Conservation (phyloP, 1,140 invertebrate species). For the Drosophila nikananu region DNA sequence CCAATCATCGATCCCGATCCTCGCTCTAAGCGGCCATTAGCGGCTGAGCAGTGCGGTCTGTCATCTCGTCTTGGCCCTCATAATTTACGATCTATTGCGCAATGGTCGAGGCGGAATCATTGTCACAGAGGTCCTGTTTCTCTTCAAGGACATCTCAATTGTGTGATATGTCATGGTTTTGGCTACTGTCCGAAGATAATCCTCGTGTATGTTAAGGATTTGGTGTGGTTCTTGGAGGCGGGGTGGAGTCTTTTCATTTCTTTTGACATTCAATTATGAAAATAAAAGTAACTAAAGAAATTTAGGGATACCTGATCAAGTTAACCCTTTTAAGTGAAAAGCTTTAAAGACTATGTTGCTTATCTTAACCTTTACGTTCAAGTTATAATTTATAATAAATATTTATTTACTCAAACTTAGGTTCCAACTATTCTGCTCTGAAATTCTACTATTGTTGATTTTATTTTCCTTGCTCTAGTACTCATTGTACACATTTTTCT, state of each 20-base stretch:
- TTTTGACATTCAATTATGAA: not conserved
- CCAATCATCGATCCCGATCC: slow-evolving; percentile 64
- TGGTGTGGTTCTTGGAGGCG: not conserved
- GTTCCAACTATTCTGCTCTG: not conserved
- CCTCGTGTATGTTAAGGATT: not conserved
- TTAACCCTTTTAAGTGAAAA: not conserved
- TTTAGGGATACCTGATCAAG: not conserved
- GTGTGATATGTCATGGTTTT: slow-evolving; percentile 37
- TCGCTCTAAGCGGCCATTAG: slow-evolving; percentile 70
- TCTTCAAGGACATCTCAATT: slow-evolving; percentile 57
- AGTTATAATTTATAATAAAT: slow-evolving; percentile 4
- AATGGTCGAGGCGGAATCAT: slow-evolving; percentile 37
- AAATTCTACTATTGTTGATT: not conserved
- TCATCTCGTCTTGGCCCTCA: slow-evolving; percentile 19
- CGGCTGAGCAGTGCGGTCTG: slow-evolving; percentile 22
- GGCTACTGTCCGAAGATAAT: slow-evolving; percentile 38
- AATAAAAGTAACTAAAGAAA: not conserved
- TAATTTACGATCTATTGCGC: slow-evolving; percentile 69
- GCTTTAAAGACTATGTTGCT: too few species aligned
- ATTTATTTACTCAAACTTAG: not conserved
- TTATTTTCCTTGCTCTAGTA: slow-evolving; percentile 26
- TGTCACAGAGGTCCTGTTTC: slow-evolving; percentile 19
- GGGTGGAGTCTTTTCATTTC: not conserved
- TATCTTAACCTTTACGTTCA: too few species aligned
- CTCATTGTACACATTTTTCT: slow-evolving; percentile 53